phyloP scores from a whole-genome alignment of 2,888 invertebrate genomes.

The Myopa tessellatipennis region DNA sequence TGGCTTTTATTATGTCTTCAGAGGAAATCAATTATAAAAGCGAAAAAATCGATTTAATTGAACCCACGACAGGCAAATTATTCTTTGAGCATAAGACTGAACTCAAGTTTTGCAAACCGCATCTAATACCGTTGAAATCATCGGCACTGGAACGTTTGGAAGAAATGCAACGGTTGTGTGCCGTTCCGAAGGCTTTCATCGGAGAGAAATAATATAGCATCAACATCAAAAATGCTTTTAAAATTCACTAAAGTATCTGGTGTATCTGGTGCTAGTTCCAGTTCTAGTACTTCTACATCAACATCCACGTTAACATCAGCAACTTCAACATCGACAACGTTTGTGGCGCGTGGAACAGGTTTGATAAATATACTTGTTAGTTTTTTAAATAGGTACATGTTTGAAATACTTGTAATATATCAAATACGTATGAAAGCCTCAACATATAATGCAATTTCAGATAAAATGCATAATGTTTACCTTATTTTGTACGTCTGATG shows the following conservation, averaged over 20 bases:
- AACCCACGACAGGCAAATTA: slow-evolving; percentile 75
- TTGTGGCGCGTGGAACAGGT: slow-evolving; percentile 63
- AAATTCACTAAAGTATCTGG: slow-evolving; percentile 61
- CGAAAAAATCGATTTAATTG: slow-evolving; percentile 66
- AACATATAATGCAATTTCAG: no score
- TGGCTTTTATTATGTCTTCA: slow-evolving; percentile 55
- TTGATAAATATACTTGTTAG: slow-evolving; percentile 48
- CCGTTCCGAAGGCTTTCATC: no score
- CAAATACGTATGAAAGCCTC: no score
- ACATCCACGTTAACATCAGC: slow-evolving; percentile 53
- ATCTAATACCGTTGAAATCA: slow-evolving; percentile 56
- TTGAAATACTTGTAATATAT: no score
- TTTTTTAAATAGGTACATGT: no score
- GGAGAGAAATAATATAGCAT: background rate
- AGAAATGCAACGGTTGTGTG: slow-evolving; percentile 80
- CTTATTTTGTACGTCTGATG: background rate
- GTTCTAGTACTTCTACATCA: slow-evolving; percentile 47
- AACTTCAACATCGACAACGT: slow-evolving; percentile 54
- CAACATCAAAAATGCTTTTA: slow-evolving; percentile 54
- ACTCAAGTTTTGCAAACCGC: slow-evolving; percentile 89
- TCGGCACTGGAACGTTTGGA: slow-evolving; percentile 88
- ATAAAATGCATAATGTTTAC: slow-evolving; percentile 2
- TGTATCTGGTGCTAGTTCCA: slow-evolving; percentile 57
- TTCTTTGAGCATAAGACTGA: slow-evolving; percentile 83
- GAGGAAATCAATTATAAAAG: slow-evolving; percentile 51